These are phyloP conservation scores for Oreochromis spilurus DNA, from an alignment of 2,113 vertebrate genomes.

Conservation along the genomic window DNA sequence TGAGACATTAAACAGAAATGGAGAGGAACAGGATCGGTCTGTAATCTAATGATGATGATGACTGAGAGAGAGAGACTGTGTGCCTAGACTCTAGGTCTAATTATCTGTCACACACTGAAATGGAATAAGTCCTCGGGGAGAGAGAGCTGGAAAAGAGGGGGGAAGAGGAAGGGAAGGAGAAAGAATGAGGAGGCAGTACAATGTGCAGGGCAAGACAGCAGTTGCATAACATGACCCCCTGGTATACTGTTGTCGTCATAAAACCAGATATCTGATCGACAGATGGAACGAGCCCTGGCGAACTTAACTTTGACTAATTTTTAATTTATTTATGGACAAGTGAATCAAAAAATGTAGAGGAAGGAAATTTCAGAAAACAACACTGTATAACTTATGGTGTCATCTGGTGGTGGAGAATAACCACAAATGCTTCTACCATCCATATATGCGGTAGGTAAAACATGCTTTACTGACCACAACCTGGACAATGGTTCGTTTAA, in stretches of 20 bases:
- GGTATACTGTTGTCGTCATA: not conserved
- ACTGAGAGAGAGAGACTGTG: constrained; percentile 7
- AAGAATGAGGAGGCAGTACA: not conserved
- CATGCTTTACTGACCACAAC: not conserved
- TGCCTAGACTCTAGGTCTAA: constrained; percentile 33
- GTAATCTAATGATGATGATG: constrained; percentile 52
- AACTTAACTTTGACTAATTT: not conserved
- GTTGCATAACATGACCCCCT: not conserved
- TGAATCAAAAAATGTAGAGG: not conserved
- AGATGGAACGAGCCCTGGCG: rapidly evolving
- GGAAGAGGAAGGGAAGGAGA: not conserved
- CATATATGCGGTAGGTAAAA: rapidly evolving
- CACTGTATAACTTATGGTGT: not conserved
- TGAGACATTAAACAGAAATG: constrained; percentile 33
- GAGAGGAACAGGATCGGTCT: constrained; percentile 25
- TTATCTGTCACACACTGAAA: constrained; percentile 58
- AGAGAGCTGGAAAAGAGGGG: not conserved
- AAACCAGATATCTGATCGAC: not conserved
- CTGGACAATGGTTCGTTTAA: not conserved
- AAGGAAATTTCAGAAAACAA: not conserved
- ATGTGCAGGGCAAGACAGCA: not conserved
- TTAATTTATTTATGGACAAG: not conserved
- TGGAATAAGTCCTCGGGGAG: constrained; percentile 44
- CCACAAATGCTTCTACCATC: not conserved
- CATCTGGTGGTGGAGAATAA: not conserved